Base-by-base conservation (phyloP, 1,140 invertebrate genomes). In the Zaprionus davidi region DNA sequence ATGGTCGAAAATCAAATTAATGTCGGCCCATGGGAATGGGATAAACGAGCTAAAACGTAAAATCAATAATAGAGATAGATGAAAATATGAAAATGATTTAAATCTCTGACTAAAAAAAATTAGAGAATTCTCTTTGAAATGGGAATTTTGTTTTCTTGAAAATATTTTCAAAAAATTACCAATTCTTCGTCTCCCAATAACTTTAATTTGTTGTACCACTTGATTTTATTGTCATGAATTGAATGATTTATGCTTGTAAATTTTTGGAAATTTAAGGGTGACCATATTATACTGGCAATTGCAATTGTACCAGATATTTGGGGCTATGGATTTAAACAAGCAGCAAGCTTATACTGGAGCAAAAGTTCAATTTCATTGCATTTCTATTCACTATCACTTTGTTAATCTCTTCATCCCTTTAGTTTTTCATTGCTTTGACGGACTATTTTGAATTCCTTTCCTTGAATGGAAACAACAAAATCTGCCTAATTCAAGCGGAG, bases 401-500 rank as follows among this genome's bases (percentile, higher is more conserved):
- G 6, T 24, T 34, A 68, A 49, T 58, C 17, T 22, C 15, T 65
- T 22, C 11, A 24, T 44, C 13, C 12, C 20, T 55, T 12, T 3
- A 24, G 15, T 17, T 31, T 3, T 28, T n/a, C 41, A 51, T 24
- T 6, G 28, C 65, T 53, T 69, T 59, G 66, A 72, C 79, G 76
- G 78, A 85, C 72, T 71, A 81, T 69, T 72, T 79, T 60, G 66
- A 85, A 85, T 85, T 84, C 65, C 66, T 77, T 20, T n/a, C 1
- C 62, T 57, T 49, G 58, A 76, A 71, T 53, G 56, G 38, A 76
- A 60, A 56, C 56, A 75, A 79, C 56, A 83, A 80, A 88, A 88
- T 87, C 83, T 84, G 84, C 74, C 81, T 83, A 84, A 88, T 84
- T 84, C 85, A 78, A 76, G 56, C 60, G 46, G 13, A 73, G 13